A percentile compares a stretch with the other conserved stretches of the same genome.
Evolutionary conservation across 2,113 vertebrate genomes (phyloP).

Genomic region (Colinus virginianus): DNA sequence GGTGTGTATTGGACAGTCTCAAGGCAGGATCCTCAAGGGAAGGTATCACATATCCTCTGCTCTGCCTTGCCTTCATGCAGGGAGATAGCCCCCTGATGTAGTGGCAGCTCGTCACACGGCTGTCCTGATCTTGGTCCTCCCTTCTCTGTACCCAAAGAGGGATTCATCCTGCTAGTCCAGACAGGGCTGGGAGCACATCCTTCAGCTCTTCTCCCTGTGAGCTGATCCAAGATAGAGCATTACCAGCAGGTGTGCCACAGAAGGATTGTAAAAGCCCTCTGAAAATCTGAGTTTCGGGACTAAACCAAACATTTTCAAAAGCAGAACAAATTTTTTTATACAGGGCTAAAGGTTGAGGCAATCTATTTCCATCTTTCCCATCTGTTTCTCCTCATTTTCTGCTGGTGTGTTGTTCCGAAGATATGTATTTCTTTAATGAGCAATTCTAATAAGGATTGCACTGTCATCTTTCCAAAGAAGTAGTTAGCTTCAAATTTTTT

Average conservation of each 20-base stretch:
- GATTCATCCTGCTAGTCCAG: background rate
- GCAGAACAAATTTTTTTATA: constrained; percentile 25
- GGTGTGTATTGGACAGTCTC: fast-evolving
- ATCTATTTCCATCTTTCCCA: constrained; percentile 24
- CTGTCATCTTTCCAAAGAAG: background rate
- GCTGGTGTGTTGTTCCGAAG: background rate
- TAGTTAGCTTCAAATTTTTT: background rate
- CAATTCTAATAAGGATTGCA: background rate
- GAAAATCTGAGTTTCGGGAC: constrained; percentile 1
- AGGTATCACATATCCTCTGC: background rate
- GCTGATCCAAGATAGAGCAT: background rate
- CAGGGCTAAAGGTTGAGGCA: constrained; percentile 4
- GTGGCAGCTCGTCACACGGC: background rate
- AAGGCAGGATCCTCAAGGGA: background rate
- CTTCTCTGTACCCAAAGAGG: background rate
- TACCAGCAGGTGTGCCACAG: background rate
- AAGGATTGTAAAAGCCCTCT: background rate
- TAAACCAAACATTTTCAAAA: constrained; percentile 42
- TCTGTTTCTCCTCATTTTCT: constrained; percentile 10
- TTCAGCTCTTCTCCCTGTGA: background rate
- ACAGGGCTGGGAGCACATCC: background rate
- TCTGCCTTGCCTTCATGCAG: background rate
- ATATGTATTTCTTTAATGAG: constrained; percentile 5
- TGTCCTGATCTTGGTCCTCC: background rate
- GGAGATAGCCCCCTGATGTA: background rate